Evolutionary conservation across 1,140 invertebrate species (phyloP), one percentile per base, ranked within the genome.

Genomic region (Pachyrhynchus sulphureomaculatus): DNA sequence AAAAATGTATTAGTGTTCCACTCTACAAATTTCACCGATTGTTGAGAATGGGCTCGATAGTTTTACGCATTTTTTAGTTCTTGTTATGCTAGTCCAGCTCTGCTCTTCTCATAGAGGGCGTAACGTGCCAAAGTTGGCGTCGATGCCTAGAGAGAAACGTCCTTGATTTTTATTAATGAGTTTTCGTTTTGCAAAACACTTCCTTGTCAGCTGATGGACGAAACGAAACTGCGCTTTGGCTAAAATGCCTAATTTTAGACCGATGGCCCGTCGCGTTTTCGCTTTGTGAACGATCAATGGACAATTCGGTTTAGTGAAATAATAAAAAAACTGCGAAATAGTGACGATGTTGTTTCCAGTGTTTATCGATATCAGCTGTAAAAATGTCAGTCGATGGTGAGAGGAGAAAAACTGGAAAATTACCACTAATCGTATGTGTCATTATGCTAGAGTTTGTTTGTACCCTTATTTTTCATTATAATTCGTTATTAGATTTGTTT

Each of bases 351-450:
- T 49, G 13, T 17, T 48, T 18, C 17, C 23, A 15, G 66, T 68
- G 61, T 68, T 70, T 66, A 56, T 68, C 59, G 55, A 62, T 64
- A 64, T 72, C 71, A 72, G 69, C 67, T 72, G 69, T 68, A 60
- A 66, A 69, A 72, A 70, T 68, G 68, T 67, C 68, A 54, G 54
- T 62, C 52, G 59, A 59, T 57, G 48, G 61, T 68, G 48, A 29
- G 36, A 18, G 37, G 55, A 56, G 60, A 66, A 52, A 67, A 57
- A 64, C 42, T 52, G 37, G 48, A 60, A 56, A 62, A 64, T 62
- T 51, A 34, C 53, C 53, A 20, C 53, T 55, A 66, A 49, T 66
- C 41, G 48, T 59, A 62, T 62, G 58, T 64, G 33, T 42, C 20
- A 65, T 58, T 51, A 42, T 33, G 26, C 29, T 51, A 10, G 13